Conservation (phyloP, 2,797 vertebrate genomes). For the Bucorvus abyssinicus region DNA sequence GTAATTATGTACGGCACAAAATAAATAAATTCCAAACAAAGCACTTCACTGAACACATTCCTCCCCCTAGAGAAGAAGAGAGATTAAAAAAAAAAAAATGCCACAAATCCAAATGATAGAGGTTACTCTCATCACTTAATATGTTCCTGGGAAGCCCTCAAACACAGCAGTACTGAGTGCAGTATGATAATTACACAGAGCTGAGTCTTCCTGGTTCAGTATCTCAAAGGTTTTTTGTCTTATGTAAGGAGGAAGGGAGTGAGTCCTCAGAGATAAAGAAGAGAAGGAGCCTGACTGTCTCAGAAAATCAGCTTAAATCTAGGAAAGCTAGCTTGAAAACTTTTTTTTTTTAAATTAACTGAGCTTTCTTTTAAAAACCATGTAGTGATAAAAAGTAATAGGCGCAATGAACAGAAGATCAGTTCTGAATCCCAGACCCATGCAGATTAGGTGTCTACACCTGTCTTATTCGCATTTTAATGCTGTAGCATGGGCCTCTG, state of each 20-base stretch:
- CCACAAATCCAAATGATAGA: not conserved
- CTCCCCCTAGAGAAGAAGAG: not conserved
- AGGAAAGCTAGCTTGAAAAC: not conserved
- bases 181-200: not conserved
- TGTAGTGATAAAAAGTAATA: constrained; percentile 17
- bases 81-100: not conserved
- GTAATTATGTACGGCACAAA: not conserved
- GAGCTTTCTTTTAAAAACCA: not conserved
- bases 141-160: not conserved
- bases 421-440: not conserved
- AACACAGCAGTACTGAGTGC: not conserved
- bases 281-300: not conserved
- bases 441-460: not conserved
- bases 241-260: not conserved
- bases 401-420: not conserved
- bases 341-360: not conserved
- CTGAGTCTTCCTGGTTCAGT: not conserved
- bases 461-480: constrained; percentile 6
- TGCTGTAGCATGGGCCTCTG: not conserved
- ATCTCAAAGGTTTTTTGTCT: not conserved
- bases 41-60: not conserved
- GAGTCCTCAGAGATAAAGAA: not conserved
- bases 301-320: constrained; percentile 3
- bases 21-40: not conserved
- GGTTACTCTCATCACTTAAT: not conserved